Percentiles rank a stretch among this genome's conserved stretches.
Evolutionary conservation across 2,888 invertebrate species (phyloP).

Genomic region (Tenthredo distinguenda): DNA sequence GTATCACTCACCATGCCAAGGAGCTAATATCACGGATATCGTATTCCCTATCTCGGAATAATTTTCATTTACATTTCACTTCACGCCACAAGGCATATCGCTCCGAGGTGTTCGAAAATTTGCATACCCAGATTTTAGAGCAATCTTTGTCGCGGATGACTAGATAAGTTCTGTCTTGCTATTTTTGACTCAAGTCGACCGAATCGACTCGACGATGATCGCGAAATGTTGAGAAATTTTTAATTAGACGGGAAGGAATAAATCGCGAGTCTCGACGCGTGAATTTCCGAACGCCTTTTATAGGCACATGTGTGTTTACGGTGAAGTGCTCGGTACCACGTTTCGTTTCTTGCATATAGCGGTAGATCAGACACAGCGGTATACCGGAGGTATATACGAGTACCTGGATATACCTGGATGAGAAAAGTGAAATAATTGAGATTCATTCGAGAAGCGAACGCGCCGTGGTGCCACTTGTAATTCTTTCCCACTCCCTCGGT

Average conservation of each 20-base stretch:
- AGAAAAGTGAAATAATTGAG: constrained; percentile 72
- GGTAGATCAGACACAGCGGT: constrained; percentile 48
- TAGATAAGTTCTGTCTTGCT: neutral
- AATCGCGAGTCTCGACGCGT: neutral
- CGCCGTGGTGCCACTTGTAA: constrained; percentile 73
- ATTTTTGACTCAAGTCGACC: neutral
- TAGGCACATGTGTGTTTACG: neutral
- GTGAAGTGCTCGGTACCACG: neutral
- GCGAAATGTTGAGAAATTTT: neutral
- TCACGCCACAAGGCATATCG: constrained; percentile 15
- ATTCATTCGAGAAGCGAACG: constrained; percentile 74
- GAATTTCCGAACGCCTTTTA: constrained; percentile 13
- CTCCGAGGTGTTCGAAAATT: neutral
- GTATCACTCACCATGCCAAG: neutral
- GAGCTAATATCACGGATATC: neutral
- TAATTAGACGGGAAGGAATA: neutral
- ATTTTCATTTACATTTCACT: constrained; percentile 42
- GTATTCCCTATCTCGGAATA: constrained; percentile 12
- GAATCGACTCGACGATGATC: neutral
- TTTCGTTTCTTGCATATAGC: constrained; percentile 40
- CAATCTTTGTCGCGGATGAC: neutral
- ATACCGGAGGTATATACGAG: constrained; percentile 11
- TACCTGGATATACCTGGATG: constrained; percentile 12
- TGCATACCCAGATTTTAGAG: neutral
- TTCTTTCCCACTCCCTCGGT: constrained; percentile 68